These are phyloP conservation scores for Pseudochromis fuscus DNA, from an alignment of 2,797 vertebrate species.

Conservation along the genomic window DNA sequence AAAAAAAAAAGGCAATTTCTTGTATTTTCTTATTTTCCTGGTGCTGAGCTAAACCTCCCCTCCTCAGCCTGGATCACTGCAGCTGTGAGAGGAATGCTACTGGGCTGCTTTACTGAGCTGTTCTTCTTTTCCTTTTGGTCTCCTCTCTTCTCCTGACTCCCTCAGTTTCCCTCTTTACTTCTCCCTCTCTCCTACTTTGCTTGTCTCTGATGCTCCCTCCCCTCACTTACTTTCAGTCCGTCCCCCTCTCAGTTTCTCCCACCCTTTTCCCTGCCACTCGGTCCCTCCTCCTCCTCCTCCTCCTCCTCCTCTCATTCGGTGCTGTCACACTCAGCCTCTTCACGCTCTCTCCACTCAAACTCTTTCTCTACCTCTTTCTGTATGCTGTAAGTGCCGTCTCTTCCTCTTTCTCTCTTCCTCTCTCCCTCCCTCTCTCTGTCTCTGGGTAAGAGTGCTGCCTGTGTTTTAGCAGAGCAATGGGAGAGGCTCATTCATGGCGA, in stretches of 20 bases:
- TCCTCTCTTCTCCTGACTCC: slow-evolving; percentile 67
- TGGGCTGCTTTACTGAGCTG: slow-evolving; percentile 78
- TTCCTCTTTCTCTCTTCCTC: slow-evolving; percentile 64
- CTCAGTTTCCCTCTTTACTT: slow-evolving; percentile 69
- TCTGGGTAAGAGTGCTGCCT: slow-evolving; percentile 76
- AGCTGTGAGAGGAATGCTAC: slow-evolving; percentile 80
- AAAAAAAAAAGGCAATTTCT: slow-evolving; percentile 38
- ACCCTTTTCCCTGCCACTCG: slow-evolving; percentile 59
- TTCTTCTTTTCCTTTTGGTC: slow-evolving; percentile 40
- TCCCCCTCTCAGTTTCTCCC: slow-evolving; percentile 67
- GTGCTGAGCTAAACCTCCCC: slow-evolving; percentile 60
- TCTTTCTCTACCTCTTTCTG: slow-evolving; percentile 82
- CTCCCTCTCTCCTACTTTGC: slow-evolving; percentile 71
- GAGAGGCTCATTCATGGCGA: slow-evolving; percentile 71
- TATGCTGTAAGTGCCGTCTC: slow-evolving; percentile 78
- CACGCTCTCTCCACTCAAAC: slow-evolving; percentile 74
- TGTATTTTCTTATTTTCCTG: slow-evolving; percentile 21
- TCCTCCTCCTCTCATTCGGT: slow-evolving; percentile 65
- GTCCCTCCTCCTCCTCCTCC: slow-evolving; percentile 55
- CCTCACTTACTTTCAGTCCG: slow-evolving; percentile 55
- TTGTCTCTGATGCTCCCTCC: slow-evolving; percentile 62
- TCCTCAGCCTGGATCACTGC: slow-evolving; percentile 70
- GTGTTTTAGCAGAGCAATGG: slow-evolving; percentile 71
- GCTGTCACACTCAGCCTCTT: slow-evolving; percentile 76
- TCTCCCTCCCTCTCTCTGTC: slow-evolving; percentile 64